Conservation (phyloP, 30 jellyfish, hydroid and myxozoan genomes). For the Phacellophora camtschatica region DNA sequence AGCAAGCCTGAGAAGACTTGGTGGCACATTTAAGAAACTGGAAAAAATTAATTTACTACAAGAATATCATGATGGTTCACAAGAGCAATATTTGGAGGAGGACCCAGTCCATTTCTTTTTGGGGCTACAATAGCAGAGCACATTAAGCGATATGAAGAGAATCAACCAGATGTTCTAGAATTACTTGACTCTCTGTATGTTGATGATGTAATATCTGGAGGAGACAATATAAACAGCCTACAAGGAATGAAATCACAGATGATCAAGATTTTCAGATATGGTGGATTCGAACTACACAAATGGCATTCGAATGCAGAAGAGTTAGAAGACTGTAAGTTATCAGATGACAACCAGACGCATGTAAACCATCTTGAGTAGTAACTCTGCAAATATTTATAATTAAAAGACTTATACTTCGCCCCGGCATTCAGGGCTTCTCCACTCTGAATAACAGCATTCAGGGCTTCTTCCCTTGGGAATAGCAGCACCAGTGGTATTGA, state of each 20-base stretch:
- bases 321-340: constrained; percentile 1
- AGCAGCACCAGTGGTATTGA: constrained; percentile 43
- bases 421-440: too few species aligned
- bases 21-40: not conserved
- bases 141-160: not conserved
- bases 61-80: constrained; percentile 8
- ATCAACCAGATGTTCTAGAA: not conserved
- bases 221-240: constrained; percentile 25
- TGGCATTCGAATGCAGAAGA: constrained; percentile 62
- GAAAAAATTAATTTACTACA: not conserved
- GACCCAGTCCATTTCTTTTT: constrained; percentile 46
- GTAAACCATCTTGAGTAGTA: too few species aligned
- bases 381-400: constrained; percentile 59
- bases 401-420: too few species aligned
- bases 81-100: constrained; percentile 39
- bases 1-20: constrained; percentile 28
- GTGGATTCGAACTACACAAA: constrained; percentile 57
- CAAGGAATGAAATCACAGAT: constrained; percentile 15
- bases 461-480: too few species aligned
- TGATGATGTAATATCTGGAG: constrained; percentile 68
- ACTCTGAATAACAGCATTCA: too few species aligned
- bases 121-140: constrained; percentile 54
- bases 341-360: not conserved
- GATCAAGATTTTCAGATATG: constrained; percentile 29
- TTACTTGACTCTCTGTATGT: constrained; percentile 48